These are phyloP conservation scores for Nemurella pictetii DNA, from an alignment of 2,888 invertebrate genomes.

Conservation along the genomic window DNA sequence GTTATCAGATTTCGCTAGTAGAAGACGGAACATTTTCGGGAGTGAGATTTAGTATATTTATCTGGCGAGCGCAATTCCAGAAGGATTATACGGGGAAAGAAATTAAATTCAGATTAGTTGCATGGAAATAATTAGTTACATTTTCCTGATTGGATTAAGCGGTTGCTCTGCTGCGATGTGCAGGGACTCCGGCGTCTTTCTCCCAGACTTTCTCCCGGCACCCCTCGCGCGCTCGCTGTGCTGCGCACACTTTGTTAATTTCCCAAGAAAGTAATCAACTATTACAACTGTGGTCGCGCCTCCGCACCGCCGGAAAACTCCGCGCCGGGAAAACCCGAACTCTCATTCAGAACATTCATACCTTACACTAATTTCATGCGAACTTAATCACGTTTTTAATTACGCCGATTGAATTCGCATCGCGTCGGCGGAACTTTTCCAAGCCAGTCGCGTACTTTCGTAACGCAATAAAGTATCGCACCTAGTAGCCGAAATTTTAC, in stretches of 20 bases:
- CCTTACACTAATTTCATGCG: neutral
- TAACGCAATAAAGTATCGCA: neutral
- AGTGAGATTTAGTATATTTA: neutral
- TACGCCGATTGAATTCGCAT: neutral
- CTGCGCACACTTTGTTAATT: constrained; percentile 33
- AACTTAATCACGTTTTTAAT: neutral
- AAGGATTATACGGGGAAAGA: constrained; percentile 23
- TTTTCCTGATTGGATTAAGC: constrained; percentile 30
- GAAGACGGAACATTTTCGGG: neutral
- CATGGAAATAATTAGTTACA: constrained; percentile 32
- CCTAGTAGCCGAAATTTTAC: neutral
- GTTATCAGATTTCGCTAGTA: neutral
- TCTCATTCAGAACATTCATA: constrained; percentile 3
- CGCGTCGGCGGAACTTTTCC: neutral
- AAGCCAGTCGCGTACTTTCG: neutral
- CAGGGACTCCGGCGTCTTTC: neutral
- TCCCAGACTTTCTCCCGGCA: neutral
- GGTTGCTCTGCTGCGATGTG: constrained; percentile 18
- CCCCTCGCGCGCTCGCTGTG: neutral
- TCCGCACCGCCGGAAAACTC: neutral
- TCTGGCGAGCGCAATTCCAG: neutral
- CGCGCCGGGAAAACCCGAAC: neutral
- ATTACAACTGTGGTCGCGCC: constrained; percentile 26
- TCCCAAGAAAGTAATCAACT: constrained; percentile 38
- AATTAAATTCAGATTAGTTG: constrained; percentile 32